Evolutionary conservation across 2,113 vertebrate genomes (phyloP).

Genomic region (Hypanus sabinus): DNA sequence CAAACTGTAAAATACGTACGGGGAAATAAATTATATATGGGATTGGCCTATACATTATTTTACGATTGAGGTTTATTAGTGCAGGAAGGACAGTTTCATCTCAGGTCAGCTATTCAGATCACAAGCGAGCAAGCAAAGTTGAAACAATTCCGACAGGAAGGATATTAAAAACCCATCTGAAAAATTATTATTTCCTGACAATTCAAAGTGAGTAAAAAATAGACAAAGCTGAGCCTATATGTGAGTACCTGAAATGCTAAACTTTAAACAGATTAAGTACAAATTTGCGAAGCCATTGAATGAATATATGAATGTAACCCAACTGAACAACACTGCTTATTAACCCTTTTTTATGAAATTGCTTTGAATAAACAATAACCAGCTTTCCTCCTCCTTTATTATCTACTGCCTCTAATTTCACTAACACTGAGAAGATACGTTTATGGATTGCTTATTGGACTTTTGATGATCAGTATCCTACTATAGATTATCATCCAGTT

Average conservation of each 20-base stretch:
- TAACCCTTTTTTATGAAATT: neutral
- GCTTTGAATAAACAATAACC: neutral
- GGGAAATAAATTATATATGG: slow-evolving; percentile 4
- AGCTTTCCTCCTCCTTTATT: neutral
- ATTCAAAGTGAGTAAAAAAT: neutral
- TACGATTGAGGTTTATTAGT: neutral
- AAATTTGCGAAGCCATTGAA: neutral
- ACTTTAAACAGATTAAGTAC: neutral
- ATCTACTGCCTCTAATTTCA: neutral
- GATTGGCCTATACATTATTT: neutral
- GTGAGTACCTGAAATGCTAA: neutral
- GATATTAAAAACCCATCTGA: neutral
- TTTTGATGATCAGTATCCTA: neutral
- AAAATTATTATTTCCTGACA: neutral
- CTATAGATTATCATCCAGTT: neutral
- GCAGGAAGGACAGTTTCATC: neutral
- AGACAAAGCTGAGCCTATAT: neutral
- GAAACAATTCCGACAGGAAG: neutral
- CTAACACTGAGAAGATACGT: neutral
- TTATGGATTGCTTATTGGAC: neutral
- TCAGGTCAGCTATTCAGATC: neutral
- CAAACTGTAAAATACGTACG: neutral
- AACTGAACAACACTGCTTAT: neutral
- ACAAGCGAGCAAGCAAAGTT: neutral
- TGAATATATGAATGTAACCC: neutral